phyloP scores from a whole-genome alignment of 2,113 vertebrate genomes.

The Myanophis thanlyinensis region DNA sequence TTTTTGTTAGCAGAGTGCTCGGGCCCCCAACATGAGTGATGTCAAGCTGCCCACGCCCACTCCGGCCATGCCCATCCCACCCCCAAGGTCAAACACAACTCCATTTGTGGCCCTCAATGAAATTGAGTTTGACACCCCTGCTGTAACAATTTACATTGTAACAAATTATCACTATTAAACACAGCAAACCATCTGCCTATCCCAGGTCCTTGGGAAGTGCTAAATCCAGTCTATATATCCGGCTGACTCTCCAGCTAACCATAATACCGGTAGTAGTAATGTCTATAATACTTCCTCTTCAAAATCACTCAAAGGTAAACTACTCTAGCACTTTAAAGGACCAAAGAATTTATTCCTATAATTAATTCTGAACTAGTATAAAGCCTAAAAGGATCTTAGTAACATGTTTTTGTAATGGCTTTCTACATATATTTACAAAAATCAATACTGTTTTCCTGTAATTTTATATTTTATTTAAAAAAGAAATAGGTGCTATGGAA shows the following conservation, averaged over 20 bases:
- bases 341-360: neutral
- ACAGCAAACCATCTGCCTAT: neutral
- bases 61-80: too few species aligned
- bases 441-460: neutral
- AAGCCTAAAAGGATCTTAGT: neutral
- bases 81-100: too few species aligned
- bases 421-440: conserved; percentile 18
- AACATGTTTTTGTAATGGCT: neutral
- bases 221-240: neutral
- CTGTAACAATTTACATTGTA: too few species aligned
- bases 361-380: neutral
- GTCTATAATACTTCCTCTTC: neutral
- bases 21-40: too few species aligned
- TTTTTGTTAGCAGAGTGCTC: too few species aligned
- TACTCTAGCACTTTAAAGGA: neutral
- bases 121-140: too few species aligned
- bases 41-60: too few species aligned
- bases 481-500: conserved; percentile 11
- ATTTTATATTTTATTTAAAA: neutral
- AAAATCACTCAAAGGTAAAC: neutral
- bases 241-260: neutral
- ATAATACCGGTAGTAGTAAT: neutral
- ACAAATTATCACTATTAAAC: neutral
- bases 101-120: too few species aligned
- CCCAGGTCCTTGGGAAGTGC: neutral